Conservation (phyloP, 1,140 invertebrate species). For the Hyles euphorbiae region DNA sequence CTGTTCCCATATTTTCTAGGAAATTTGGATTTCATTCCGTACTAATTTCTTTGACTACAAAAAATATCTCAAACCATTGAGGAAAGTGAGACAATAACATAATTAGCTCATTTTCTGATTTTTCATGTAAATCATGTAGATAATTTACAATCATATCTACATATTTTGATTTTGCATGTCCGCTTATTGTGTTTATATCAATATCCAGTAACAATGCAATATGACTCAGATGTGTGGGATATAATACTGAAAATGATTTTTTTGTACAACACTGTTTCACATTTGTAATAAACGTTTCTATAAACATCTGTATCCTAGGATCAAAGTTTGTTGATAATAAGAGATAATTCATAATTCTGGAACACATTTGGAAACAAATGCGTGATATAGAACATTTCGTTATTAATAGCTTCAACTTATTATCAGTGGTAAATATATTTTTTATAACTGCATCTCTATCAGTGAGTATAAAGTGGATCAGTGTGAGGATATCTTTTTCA, state of each 20-base stretch:
- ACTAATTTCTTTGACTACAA: not conserved
- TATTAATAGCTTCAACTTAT: conserved; percentile 28
- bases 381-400: conserved; percentile 35
- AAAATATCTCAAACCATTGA: conserved; percentile 56
- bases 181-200: conserved; percentile 29
- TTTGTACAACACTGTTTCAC: conserved; percentile 31
- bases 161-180: conserved; percentile 29
- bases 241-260: conserved; percentile 32
- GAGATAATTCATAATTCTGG: conserved; percentile 43
- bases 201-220: conserved; percentile 48
- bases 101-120: conserved; percentile 45
- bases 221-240: conserved; percentile 36
- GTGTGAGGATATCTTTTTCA: conserved; percentile 44
- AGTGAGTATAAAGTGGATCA: conserved; percentile 25
- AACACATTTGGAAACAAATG: conserved; percentile 55
- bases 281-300: conserved; percentile 35
- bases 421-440: conserved; percentile 21
- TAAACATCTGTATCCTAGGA: conserved; percentile 33
- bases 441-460: conserved; percentile 25
- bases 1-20: no score
- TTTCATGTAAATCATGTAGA: conserved; percentile 35
- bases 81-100: conserved; percentile 58
- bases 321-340: conserved; percentile 49
- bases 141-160: conserved; percentile 23
- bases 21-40: no score